Percentiles rank a stretch among this genome's conserved stretches.
Evolutionary conservation across 2,113 vertebrate genomes (phyloP).

Genomic region (Poecilia latipinna): DNA sequence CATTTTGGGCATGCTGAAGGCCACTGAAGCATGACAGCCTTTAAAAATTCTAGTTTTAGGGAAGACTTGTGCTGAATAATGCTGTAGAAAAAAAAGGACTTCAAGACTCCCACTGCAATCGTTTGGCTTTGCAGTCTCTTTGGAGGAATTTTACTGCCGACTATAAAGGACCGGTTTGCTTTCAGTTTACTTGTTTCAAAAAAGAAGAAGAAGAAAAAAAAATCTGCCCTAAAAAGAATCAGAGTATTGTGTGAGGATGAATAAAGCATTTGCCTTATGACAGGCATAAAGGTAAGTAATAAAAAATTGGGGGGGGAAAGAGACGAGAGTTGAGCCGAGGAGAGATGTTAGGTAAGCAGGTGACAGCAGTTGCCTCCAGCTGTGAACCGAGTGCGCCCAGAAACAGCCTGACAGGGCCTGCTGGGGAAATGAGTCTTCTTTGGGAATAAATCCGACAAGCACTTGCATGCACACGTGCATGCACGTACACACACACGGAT

Average conservation of each 20-base stretch:
- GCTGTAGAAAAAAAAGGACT: conserved; percentile 49
- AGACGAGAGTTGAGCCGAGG: conserved; percentile 24
- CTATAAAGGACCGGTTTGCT: conserved; percentile 17
- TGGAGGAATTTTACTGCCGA: conserved; percentile 43
- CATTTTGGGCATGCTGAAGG: conserved; percentile 28
- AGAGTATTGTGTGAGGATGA: conserved; percentile 6
- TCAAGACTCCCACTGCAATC: conserved; percentile 25
- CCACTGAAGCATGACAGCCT: conserved; percentile 38
- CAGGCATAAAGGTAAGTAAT: conserved; percentile 35
- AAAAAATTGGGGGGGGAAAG: conserved; percentile 9
- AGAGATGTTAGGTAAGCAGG: conserved; percentile 68
- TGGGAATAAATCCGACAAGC: conserved; percentile 58
- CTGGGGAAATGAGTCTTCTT: conserved; percentile 75
- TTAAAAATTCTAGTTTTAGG: conserved; percentile 47
- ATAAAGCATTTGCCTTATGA: conserved; percentile 24
- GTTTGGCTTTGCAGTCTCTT: conserved; percentile 28
- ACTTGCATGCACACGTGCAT: background rate
- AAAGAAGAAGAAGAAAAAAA: background rate
- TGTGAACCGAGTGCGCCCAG: conserved; percentile 69
- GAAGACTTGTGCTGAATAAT: conserved; percentile 47
- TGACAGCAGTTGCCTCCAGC: conserved; percentile 74
- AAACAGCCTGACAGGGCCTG: conserved; percentile 76
- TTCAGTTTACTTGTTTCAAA: conserved; percentile 28
- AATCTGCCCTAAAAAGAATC: conserved; percentile 1
- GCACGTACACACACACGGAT: conserved; percentile 1